Percentiles rank a stretch among this genome's conserved stretches.
Conservation (phyloP, 2,797 vertebrate genomes). For the Fistularia tabacaria region DNA sequence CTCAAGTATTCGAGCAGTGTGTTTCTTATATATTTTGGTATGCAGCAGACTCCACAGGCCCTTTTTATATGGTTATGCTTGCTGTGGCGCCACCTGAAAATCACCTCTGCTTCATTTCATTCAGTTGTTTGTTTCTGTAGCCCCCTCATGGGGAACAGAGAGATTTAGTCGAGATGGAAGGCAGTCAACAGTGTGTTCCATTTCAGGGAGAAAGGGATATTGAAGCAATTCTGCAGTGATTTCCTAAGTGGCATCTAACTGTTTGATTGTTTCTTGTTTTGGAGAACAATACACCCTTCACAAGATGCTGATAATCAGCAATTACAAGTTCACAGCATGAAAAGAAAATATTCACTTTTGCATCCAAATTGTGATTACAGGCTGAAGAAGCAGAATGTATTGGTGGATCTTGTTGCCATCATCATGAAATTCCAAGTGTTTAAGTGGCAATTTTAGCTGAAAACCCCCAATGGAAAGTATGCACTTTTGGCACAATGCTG, state of each 20-base stretch:
- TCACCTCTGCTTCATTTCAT: conserved; percentile 56
- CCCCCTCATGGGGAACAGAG: conserved; percentile 8
- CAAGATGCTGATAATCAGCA: conserved; percentile 37
- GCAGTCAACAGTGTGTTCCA: conserved; percentile 44
- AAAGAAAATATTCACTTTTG: conserved; percentile 14
- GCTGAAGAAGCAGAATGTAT: conserved; percentile 16
- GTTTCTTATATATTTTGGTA: conserved; percentile 27
- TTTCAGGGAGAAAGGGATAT: conserved; percentile 23
- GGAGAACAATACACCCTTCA: conserved; percentile 26
- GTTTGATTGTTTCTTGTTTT: conserved; percentile 29
- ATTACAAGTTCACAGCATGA: conserved; percentile 27
- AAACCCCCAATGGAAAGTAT: not conserved
- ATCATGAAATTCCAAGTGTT: conserved; percentile 4
- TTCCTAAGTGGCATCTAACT: conserved; percentile 42
- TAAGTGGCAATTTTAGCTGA: not conserved
- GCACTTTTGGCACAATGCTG: too few relatives aligned
- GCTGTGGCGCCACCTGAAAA: conserved; percentile 45
- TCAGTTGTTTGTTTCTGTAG: conserved; percentile 42
- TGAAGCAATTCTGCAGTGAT: conserved; percentile 44
- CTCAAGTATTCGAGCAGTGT: conserved; percentile 41
- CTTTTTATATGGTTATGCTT: conserved; percentile 34
- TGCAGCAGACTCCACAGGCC: conserved; percentile 42
- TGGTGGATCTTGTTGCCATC: not conserved
- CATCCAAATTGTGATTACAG: conserved; percentile 21
- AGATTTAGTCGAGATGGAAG: conserved; percentile 45